Percentiles rank a stretch among this genome's conserved stretches.
Evolutionary conservation across 2,113 vertebrate genomes (phyloP).

Genomic region (Desmodus rotundus): DNA sequence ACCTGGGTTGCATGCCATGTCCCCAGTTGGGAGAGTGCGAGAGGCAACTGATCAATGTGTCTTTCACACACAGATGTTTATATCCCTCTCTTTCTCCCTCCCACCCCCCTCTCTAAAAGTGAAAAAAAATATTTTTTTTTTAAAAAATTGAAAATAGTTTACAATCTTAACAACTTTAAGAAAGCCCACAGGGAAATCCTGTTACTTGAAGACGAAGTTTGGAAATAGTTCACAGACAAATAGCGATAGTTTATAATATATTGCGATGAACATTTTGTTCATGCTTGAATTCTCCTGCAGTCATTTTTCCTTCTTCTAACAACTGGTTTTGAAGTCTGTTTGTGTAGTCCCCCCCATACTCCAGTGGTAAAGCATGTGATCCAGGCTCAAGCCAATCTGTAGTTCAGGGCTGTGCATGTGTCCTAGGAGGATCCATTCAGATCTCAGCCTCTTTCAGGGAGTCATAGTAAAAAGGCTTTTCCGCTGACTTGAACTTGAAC

Average conservation of each 20-base stretch:
- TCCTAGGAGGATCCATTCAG: neutral
- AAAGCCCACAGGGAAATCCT: neutral
- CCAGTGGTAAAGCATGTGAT: neutral
- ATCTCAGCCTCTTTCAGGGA: neutral
- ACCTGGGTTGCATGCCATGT: too few relatives aligned
- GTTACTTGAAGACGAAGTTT: neutral
- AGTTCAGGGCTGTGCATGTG: neutral
- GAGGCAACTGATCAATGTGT: too few relatives aligned
- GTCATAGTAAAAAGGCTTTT: neutral
- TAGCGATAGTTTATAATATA: neutral
- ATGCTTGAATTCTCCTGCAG: neutral
- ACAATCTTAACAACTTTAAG: neutral
- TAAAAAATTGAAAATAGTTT: neutral
- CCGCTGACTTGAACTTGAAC: neutral
- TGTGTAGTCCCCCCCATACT: neutral
- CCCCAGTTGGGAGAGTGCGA: too few relatives aligned
- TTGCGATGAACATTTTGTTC: neutral
- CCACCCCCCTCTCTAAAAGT: too few relatives aligned
- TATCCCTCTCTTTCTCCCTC: too few relatives aligned
- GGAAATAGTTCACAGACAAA: neutral
- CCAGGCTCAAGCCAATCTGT: neutral
- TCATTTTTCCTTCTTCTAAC: neutral
- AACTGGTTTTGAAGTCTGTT: neutral
- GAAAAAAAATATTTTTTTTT: too few relatives aligned
- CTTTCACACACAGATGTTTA: too few relatives aligned